Base-by-base conservation (phyloP, 2,113 vertebrate genomes). In the Larimichthys crocea region DNA sequence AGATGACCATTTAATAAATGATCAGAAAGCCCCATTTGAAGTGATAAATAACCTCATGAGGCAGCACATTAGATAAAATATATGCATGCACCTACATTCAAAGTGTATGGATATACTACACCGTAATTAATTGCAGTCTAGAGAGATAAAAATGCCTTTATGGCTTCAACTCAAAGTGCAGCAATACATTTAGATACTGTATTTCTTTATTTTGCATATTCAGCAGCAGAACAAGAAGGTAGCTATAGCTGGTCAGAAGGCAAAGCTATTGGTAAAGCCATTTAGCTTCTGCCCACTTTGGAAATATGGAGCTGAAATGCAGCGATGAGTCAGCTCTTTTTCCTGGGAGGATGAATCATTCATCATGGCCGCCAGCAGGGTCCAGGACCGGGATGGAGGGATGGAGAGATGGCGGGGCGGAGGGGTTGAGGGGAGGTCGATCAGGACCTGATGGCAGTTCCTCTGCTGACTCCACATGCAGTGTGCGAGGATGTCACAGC, bases 261-360 rank as follows among this genome's bases (percentile, higher is more conserved):
- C 31, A 16, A 55, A 16, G 55, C 70, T 76, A 62, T 82, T 83
- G 89, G 83, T 85, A 71, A 83, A 87, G 69, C 80, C 84, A 75
- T 90, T 88, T 76, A 87, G 84, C 83, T 85, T 73, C 86, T 86
- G 82, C 82, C 86, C 74, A 83, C 84, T 91, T 78, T 83, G 84
- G 83, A 90, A 90, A 89, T 86, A 86, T 86, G 89, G 83, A 83
- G 88, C 79, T 78, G 77, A 76, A 86, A 83, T 65, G 73, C 64
- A 89, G 79, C 0, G 64, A 81, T 93, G 94, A 95, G 82, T 95
- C 93, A 93, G 93, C 93, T 82, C 50, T 92, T 91, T 86, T 88
- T 22, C 44, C 86, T 48, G 57, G 24, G 72, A 75, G 83, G 89
- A 94, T 94, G 93, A 94, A 93, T 94, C 94, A 93, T 95, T 94